Evolutionary conservation across 1,140 invertebrate genomes (phyloP).

Genomic region (Metopolophium dirhodum): DNA sequence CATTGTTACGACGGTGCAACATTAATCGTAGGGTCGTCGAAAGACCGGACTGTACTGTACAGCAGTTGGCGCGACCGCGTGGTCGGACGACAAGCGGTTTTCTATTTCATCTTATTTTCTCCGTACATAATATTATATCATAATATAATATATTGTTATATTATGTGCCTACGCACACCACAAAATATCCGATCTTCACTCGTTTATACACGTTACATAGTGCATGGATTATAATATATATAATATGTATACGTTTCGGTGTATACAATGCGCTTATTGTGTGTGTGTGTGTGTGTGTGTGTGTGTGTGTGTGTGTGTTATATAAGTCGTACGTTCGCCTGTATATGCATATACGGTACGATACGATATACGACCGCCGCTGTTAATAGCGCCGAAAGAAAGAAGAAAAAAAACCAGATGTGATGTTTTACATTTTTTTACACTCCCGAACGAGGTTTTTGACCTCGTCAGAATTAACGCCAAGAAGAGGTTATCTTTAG

Average conservation of each 20-base stretch:
- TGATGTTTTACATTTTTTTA: neutral
- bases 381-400: slow-evolving; percentile 22
- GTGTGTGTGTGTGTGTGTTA: neutral
- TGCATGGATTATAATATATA: neutral
- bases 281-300: no score
- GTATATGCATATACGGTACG: neutral
- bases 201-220: neutral
- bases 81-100: neutral
- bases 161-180: neutral
- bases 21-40: neutral
- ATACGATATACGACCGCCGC: neutral
- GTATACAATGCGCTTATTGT: no score
- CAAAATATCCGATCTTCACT: neutral
- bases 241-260: neutral
- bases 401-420: slow-evolving; percentile 37
- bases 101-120: slow-evolving; percentile 11
- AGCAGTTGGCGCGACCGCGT: neutral
- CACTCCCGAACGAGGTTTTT: slow-evolving; percentile 30
- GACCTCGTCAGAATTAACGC: slow-evolving; percentile 29
- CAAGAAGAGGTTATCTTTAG: slow-evolving; percentile 37
- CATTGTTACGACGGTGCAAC: neutral
- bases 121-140: neutral
- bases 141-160: neutral
- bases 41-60: neutral
- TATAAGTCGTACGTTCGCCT: neutral